phyloP scores from a whole-genome alignment of 2,113 vertebrate species.

The Amphiprion percula region DNA sequence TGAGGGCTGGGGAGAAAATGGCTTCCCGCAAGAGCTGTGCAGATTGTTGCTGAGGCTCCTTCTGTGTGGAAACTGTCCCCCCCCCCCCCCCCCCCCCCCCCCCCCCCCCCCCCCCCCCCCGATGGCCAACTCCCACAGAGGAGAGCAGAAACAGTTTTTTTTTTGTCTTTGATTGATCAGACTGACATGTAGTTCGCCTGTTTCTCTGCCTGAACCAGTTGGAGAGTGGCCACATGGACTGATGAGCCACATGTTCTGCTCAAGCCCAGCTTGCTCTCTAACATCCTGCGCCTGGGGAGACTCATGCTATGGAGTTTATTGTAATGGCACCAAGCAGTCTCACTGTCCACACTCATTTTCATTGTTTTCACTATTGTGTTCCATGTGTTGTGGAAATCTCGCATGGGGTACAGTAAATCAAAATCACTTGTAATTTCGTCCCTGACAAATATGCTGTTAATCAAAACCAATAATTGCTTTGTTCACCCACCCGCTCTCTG shows the following conservation, averaged over 20 bases:
- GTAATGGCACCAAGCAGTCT: conserved; percentile 43
- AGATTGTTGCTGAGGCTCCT: conserved; percentile 65
- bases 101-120: too few relatives aligned
- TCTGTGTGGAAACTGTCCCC: conserved; percentile 48
- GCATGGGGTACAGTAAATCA: conserved; percentile 34
- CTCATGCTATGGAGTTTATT: conserved; percentile 21
- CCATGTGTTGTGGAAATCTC: conserved; percentile 49
- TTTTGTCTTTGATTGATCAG: conserved; percentile 52
- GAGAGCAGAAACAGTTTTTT: conserved; percentile 29
- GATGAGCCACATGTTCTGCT: conserved; percentile 52
- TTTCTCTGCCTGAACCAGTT: conserved; percentile 35
- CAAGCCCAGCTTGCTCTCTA: conserved; percentile 6
- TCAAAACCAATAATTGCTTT: conserved; percentile 52
- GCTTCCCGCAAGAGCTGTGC: conserved; percentile 66
- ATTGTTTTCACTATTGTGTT: conserved; percentile 43
- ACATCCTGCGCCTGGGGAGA: conserved; percentile 28
- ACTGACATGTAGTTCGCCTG: conserved; percentile 31
- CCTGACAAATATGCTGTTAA: conserved; percentile 55
- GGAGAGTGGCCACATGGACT: conserved; percentile 28
- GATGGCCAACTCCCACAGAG: conserved; percentile 37
- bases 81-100: too few relatives aligned
- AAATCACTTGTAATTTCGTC: conserved; percentile 36
- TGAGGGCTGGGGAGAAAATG: conserved; percentile 60
- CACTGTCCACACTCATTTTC: conserved; percentile 32
- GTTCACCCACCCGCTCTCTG: conserved; percentile 13